A percentile compares a stretch with the other conserved stretches of the same genome.
These are phyloP conservation scores for Eumeta japonica DNA, from an alignment of 1,140 invertebrate species.

Conservation along the genomic window DNA sequence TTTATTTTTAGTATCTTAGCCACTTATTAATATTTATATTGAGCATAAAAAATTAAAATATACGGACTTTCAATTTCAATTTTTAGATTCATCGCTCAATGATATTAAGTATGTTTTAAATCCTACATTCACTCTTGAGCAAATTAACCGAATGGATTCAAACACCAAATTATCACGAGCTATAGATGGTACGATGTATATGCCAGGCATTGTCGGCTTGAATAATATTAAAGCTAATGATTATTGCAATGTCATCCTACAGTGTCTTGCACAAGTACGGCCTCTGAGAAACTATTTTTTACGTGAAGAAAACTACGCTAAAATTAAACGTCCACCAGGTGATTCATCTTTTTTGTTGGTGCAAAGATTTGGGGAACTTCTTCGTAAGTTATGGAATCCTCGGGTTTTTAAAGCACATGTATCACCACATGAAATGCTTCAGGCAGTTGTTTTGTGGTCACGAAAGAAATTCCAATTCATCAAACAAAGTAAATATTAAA, in stretches of 20 bases:
- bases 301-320: slow-evolving; percentile 87
- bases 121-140: slow-evolving; percentile 86
- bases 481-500: slow-evolving; percentile 75
- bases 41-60: not conserved
- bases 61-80: too few species aligned
- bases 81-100: slow-evolving; percentile 91
- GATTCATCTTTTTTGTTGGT: slow-evolving; percentile 90
- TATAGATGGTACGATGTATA: slow-evolving; percentile 95
- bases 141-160: slow-evolving; percentile 79
- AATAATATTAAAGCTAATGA: slow-evolving; percentile 99
- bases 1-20: too few species aligned
- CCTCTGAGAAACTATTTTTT: slow-evolving; percentile 95
- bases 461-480: slow-evolving; percentile 98
- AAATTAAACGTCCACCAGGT: slow-evolving; percentile 87
- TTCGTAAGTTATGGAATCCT: slow-evolving; percentile 99
- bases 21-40: slow-evolving; percentile 8
- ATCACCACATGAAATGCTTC: slow-evolving; percentile 99
- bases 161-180: slow-evolving; percentile 88
- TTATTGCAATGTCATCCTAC: slow-evolving; percentile 98
- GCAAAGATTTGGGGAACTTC: slow-evolving; percentile 94
- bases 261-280: slow-evolving; percentile 91
- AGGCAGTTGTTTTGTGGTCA: slow-evolving; percentile 97
- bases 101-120: slow-evolving; percentile 99
- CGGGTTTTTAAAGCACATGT: slow-evolving; percentile 99
- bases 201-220: slow-evolving; percentile 93